Percentiles rank a stretch among this genome's conserved stretches.
These are phyloP conservation scores for Pseudochirops corinnae DNA, from an alignment of 2,797 vertebrate species.

Conservation along the genomic window DNA sequence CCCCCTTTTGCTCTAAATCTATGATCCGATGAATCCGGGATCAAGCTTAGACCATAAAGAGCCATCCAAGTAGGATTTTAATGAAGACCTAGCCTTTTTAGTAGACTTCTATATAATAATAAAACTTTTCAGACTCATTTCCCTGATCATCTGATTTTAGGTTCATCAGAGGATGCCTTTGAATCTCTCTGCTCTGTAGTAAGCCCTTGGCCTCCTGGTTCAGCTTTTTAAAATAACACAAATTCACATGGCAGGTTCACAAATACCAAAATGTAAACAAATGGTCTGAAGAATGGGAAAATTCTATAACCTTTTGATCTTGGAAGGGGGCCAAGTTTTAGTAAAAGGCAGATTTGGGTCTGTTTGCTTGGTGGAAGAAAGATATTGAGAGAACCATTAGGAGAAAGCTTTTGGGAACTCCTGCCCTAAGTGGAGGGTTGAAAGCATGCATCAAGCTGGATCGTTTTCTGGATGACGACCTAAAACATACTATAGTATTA, in stretches of 20 bases:
- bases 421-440: neutral
- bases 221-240: conserved; percentile 46
- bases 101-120: neutral
- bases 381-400: neutral
- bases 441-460: neutral
- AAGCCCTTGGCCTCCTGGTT: neutral
- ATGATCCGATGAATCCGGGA: neutral
- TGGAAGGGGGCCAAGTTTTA: conserved; percentile 29
- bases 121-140: neutral
- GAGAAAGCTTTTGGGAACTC: neutral
- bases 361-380: neutral
- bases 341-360: conserved; percentile 27
- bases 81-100: neutral
- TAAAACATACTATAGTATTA: neutral
- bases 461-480: neutral
- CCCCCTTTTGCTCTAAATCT: neutral
- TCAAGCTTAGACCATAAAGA: neutral
- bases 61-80: neutral
- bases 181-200: neutral
- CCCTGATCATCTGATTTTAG: neutral
- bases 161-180: neutral
- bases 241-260: conserved; percentile 21
- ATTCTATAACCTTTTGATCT: conserved; percentile 35
- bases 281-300: neutral
- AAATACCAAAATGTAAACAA: conserved; percentile 37